Conservation (phyloP, 2,113 vertebrate genomes). For the Murina feae region DNA sequence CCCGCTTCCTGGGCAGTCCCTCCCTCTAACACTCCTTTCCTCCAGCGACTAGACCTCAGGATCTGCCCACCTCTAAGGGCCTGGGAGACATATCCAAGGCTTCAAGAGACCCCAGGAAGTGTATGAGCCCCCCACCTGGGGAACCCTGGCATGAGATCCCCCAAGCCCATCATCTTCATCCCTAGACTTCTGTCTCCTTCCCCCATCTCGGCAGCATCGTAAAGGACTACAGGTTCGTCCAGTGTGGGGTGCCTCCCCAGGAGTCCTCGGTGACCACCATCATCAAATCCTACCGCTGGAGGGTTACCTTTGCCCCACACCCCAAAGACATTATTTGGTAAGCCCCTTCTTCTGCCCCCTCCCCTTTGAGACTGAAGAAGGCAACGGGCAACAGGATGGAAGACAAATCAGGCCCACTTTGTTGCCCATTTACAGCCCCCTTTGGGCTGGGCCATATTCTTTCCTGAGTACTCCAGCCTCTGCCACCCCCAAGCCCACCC, state of each 20-base stretch:
- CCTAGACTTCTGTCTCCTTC: background rate
- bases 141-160: background rate
- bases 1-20: background rate
- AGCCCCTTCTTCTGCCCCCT: background rate
- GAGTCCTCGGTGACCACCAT: slow-evolving; percentile 94
- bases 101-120: background rate
- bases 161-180: background rate
- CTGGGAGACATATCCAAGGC: background rate
- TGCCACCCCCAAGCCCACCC: background rate
- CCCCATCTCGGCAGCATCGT: slow-evolving; percentile 83
- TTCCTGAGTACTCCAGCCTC: background rate
- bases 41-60: background rate
- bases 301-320: slow-evolving; percentile 87
- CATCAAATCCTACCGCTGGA: slow-evolving; percentile 91
- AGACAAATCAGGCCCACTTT: background rate
- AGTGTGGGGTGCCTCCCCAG: slow-evolving; percentile 85
- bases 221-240: slow-evolving; percentile 86
- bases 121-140: no score
- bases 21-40: background rate
- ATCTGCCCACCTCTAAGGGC: background rate
- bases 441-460: background rate
- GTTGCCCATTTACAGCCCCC: background rate
- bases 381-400: background rate
- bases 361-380: background rate
- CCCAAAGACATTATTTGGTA: slow-evolving; percentile 97